Base-by-base conservation (phyloP, 1,140 invertebrate genomes). In the Acyrthosiphon pisum region DNA sequence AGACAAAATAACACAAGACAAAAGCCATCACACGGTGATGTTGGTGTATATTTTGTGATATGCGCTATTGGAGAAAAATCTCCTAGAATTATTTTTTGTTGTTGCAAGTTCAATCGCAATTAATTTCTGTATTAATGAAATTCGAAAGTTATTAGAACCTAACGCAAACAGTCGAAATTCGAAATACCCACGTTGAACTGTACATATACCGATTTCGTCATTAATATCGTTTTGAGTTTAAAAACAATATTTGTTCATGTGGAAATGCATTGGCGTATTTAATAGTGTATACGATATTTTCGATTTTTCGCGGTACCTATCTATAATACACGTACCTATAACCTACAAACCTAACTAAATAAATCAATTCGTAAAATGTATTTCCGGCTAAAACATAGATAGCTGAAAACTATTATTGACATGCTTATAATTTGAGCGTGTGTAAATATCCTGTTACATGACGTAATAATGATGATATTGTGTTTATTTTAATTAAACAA, bases 171-270 rank as follows among this genome's bases (percentile, higher is more conserved):
- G 11, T 87, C 14, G 83, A 87, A 87, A 84, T 44, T 44, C 37
- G 37, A 87, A 76, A 76, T 76, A 76, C 60, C 3, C 26, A 30
- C 26, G 14, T n/a, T 76, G 14, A 76, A n/a, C 37, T 88, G 30
- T 37, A 23, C 7, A 88, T 53, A 88, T 37, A 37, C 46, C 6
- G 87, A 53, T 50, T 88, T 53, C 20, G 22, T 56, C 48, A 41
- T 37, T 56, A 89, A 56, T 35, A 89, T 56, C 8, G 35, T 37
- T 87, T 48, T n/a, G 46, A 46, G 30, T 48, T 89, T 41, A 53
- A 89, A 89, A 89, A 89, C 48, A 89, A 89, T 89, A 89, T 89
- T 89, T 89, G 35, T 89, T 89, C 48, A 37, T 37, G 87, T 56
- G n/a, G 35, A 56, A 50, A 89, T 41, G 41, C 41, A 41, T 41